Percentiles rank a stretch among this genome's conserved stretches.
Evolutionary conservation across 1,140 invertebrate species (phyloP).

Genomic region (Macrobrachium rosenbergii): DNA sequence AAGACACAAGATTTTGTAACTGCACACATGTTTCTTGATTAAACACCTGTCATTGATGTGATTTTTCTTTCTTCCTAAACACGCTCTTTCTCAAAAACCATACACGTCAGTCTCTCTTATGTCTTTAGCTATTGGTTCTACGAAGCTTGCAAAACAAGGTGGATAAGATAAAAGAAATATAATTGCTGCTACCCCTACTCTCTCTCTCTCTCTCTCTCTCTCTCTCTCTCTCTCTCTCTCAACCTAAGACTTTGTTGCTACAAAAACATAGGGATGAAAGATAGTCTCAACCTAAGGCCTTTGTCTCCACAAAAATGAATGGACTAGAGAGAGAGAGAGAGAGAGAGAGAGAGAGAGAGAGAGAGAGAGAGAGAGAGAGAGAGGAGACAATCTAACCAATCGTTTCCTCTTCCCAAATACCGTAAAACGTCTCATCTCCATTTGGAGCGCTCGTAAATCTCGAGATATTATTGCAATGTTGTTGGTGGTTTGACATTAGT

Average conservation of each 20-base stretch:
- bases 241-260: neutral
- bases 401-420: neutral
- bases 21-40: neutral
- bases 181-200: neutral
- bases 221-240: neutral
- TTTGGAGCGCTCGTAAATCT: too few species aligned
- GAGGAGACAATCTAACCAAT: neutral
- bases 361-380: slow-evolving; percentile 10
- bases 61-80: neutral
- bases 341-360: slow-evolving; percentile 20
- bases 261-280: neutral
- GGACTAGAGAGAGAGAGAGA: neutral
- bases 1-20: neutral
- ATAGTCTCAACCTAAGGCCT: neutral
- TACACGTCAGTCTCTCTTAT: too few species aligned
- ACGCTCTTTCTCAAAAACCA: neutral
- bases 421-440: too few species aligned
- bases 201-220: neutral
- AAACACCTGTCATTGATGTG: neutral
- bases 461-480: too few species aligned
- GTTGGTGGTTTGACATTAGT: too few species aligned
- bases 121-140: too few species aligned
- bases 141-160: too few species aligned
- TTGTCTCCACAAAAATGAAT: neutral
- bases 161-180: too few species aligned